Percentiles rank a stretch among this genome's conserved stretches.
These are phyloP conservation scores for Caranx melampygus DNA, from an alignment of 2,113 vertebrate species.

Conservation along the genomic window DNA sequence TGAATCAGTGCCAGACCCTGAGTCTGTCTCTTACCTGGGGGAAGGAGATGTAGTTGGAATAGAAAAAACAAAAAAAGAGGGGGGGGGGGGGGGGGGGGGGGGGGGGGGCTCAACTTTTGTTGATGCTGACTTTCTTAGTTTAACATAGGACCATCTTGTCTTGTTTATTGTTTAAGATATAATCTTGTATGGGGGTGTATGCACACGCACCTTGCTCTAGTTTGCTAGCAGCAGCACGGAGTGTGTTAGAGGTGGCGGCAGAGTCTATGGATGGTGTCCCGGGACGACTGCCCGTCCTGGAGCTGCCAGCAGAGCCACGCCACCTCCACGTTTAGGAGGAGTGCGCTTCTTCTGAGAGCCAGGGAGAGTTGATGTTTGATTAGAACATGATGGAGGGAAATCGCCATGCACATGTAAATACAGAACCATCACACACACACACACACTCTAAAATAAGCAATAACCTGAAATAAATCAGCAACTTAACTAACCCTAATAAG, in stretches of 20 bases:
- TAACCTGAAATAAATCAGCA: not conserved
- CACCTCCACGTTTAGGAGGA: slow-evolving; percentile 88
- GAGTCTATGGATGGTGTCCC: slow-evolving; percentile 88
- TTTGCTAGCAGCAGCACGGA: slow-evolving; percentile 90
- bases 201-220: slow-evolving; percentile 87
- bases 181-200: not conserved
- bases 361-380: not conserved
- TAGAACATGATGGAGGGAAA: not conserved
- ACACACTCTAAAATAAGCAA: not conserved
- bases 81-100: too few species aligned
- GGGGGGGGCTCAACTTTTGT: not conserved
- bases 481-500: not conserved
- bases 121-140: not conserved
- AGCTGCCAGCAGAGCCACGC: slow-evolving; percentile 90
- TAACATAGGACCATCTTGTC: not conserved
- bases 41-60: not conserved
- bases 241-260: slow-evolving; percentile 86
- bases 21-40: slow-evolving; percentile 87
- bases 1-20: slow-evolving; percentile 75
- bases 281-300: slow-evolving; percentile 88
- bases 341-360: slow-evolving; percentile 88
- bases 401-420: not conserved
- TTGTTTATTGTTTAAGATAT: not conserved
- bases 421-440: not conserved
- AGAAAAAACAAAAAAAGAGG: not conserved